Evolutionary conservation across 2,888 invertebrate genomes (phyloP), one percentile per base, ranked within the genome.

Genomic region (Nebria salina): DNA sequence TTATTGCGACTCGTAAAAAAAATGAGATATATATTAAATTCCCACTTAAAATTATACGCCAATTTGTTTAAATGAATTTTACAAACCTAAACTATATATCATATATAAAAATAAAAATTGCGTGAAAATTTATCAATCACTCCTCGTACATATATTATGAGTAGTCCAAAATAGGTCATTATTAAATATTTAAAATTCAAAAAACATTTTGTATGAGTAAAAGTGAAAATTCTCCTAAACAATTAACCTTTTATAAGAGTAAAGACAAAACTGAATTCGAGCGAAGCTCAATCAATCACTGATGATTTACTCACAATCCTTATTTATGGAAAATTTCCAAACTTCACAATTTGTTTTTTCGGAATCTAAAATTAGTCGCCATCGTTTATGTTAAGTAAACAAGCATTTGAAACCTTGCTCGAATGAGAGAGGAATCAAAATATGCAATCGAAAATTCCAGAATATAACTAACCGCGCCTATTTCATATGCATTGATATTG

Each of bases 381-480:
- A 54, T 54, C 54, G 54, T 54, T 54, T 54, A 54, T 42, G 13
- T 41, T 42, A 73, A n/a, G 73, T 42, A 42, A 73, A 42, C n/a
- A 42, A 73, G 68, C 68, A 26, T 43, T 25, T 34, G 42, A 73
- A 73, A 68, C 7, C 20, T 9, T 68, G 9, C 13, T 2, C 26
- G 68, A 11, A 34, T 41, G 42, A 11, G 26, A 34, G 72, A 41
- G 13, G 43, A 70, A 70, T 25, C 70, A 34, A 70, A 70, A 11
- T 70, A 26, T 77, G 77, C 77, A 77, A 66, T 42, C 41, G 73
- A 74, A 74, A 42, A 34, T 74, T 78, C 78, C 78, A 78, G 78
- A 78, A 78, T 65, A 43, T 20, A 65, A 54, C n/a, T 11, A 72
- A 68, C 26, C 26, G 34, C 34, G 34, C 34, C 26, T 68, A 78